phyloP scores from a whole-genome alignment of 1,140 invertebrate genomes.

The Carposina sasakii region DNA sequence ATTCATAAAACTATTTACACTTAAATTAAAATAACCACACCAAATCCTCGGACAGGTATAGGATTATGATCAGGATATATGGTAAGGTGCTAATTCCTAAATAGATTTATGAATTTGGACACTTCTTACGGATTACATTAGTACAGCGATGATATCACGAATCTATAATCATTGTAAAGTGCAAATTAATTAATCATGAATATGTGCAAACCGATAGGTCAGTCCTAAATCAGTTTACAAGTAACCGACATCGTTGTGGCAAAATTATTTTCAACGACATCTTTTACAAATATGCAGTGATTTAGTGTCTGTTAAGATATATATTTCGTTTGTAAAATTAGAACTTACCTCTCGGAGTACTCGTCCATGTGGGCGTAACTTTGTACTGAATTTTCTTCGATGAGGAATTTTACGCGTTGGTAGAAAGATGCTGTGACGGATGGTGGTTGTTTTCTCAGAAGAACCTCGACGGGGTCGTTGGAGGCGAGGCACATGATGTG shows the following conservation, averaged over 20 bases:
- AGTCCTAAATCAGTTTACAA: constrained; percentile 43
- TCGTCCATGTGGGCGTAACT: constrained; percentile 97
- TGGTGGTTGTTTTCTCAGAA: constrained; percentile 95
- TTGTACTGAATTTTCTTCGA: constrained; percentile 98
- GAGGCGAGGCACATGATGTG: constrained; percentile 95
- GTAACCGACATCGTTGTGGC: constrained; percentile 51
- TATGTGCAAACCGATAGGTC: constrained; percentile 49
- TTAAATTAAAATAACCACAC: constrained; percentile 69
- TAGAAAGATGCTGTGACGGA: constrained; percentile 98
- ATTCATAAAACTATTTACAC: constrained; percentile 50
- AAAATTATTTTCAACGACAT: constrained; percentile 35
- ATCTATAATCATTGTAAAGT: constrained; percentile 61
- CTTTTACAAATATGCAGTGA: constrained; percentile 54
- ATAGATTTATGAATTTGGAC: constrained; percentile 50
- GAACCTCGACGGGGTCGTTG: constrained; percentile 95
- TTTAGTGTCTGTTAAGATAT: constrained; percentile 49
- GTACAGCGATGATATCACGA: constrained; percentile 56
- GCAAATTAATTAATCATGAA: constrained; percentile 58
- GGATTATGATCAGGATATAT: constrained; percentile 62
- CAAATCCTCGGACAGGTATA: constrained; percentile 69
- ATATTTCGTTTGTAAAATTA: constrained; percentile 11
- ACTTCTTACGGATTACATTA: constrained; percentile 43
- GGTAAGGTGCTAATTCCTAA: constrained; percentile 63
- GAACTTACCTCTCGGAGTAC: constrained; percentile 97
- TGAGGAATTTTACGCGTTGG: constrained; percentile 97